These are phyloP conservation scores for Pygocentrus nattereri DNA, from an alignment of 2,797 vertebrate species.

Conservation along the genomic window DNA sequence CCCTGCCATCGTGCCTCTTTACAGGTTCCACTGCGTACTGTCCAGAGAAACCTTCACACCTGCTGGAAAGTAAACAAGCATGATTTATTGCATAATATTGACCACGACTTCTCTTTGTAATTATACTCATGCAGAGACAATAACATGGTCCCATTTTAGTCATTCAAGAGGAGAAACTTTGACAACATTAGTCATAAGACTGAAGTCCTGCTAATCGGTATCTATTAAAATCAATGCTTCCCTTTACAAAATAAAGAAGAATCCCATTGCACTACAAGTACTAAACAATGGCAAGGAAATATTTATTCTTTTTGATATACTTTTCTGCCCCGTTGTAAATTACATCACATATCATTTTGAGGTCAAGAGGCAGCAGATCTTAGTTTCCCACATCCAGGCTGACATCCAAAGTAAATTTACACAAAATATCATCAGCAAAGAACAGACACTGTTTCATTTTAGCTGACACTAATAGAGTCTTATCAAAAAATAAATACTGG, in stretches of 20 bases:
- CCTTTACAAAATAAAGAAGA: background rate
- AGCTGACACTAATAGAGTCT: background rate
- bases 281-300: background rate
- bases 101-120: background rate
- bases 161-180: background rate
- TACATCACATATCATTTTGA: conserved; percentile 42
- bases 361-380: conserved; percentile 10
- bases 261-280: background rate
- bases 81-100: background rate
- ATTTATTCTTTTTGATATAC: conserved; percentile 35
- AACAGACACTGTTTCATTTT: background rate
- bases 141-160: background rate
- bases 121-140: background rate
- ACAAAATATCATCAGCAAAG: background rate
- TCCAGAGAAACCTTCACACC: conserved; percentile 58
- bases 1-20: conserved; percentile 87
- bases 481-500: background rate
- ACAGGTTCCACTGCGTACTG: conserved; percentile 54
- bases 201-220: background rate
- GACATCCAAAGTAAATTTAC: conserved; percentile 16
- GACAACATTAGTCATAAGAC: background rate
- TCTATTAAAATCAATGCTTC: background rate
- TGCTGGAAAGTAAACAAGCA: conserved; percentile 46
- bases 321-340: conserved; percentile 33
- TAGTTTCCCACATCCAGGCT: conserved; percentile 13